Evolutionary conservation across 2,888 invertebrate genomes (phyloP).

Genomic region (Gymnosoma rotundatum): DNA sequence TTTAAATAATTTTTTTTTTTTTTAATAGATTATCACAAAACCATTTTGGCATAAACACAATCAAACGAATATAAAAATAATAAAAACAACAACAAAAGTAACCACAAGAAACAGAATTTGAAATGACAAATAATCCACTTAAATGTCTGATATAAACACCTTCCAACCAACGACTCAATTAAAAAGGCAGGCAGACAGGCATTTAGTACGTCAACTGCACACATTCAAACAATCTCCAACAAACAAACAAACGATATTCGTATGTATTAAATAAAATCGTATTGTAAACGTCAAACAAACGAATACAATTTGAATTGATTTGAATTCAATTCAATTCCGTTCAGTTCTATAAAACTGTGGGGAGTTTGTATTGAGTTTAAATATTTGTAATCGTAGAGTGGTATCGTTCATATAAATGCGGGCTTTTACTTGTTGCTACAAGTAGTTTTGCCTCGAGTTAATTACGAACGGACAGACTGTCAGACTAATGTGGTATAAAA

Average conservation of each 20-base stretch:
- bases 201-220: neutral
- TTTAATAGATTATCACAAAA: slow-evolving; percentile 50
- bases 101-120: slow-evolving; percentile 39
- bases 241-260: neutral
- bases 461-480: slow-evolving; percentile 10
- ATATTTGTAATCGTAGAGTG: neutral
- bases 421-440: slow-evolving; percentile 17
- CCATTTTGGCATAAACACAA: slow-evolving; percentile 46
- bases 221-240: neutral
- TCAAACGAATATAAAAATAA: slow-evolving; percentile 1
- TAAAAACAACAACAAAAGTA: slow-evolving; percentile 15
- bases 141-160: slow-evolving; percentile 59
- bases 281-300: slow-evolving; percentile 17
- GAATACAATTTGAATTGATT: slow-evolving; percentile 48
- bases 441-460: slow-evolving; percentile 20
- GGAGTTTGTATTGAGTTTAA: neutral
- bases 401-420: slow-evolving; percentile 11
- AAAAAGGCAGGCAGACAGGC: slow-evolving; percentile 9
- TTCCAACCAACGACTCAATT: slow-evolving; percentile 59
- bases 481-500: slow-evolving; percentile 7
- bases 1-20: slow-evolving; percentile 40
- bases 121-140: slow-evolving; percentile 68
- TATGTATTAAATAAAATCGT: neutral
- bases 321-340: slow-evolving; percentile 34
- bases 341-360: neutral